phyloP scores from a whole-genome alignment of 1,140 invertebrate species.

The Pomacea maculata region DNA sequence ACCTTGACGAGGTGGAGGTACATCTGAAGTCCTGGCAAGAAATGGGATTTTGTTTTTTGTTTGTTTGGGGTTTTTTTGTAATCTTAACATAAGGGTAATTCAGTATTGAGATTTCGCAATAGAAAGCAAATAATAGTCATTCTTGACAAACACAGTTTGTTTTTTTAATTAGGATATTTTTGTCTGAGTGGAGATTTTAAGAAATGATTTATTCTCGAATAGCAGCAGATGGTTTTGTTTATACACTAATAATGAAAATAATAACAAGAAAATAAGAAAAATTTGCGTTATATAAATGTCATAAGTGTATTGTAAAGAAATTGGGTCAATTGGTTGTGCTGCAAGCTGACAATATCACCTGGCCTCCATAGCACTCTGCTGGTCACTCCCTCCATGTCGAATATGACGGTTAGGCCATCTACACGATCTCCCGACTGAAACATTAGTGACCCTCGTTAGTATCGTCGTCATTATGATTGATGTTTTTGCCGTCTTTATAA shows the following conservation, averaged over 20 bases:
- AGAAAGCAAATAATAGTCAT: background rate
- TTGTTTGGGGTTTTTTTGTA: no score
- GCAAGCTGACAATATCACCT: constrained; percentile 67
- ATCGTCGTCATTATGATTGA: no score
- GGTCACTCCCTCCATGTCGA: constrained; percentile 88
- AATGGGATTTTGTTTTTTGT: background rate
- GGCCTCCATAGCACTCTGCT: constrained; percentile 85
- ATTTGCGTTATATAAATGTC: background rate
- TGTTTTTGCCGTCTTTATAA: no score
- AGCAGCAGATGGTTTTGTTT: no score
- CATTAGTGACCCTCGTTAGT: background rate
- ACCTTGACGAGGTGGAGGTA: constrained; percentile 81
- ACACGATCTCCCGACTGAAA: constrained; percentile 36
- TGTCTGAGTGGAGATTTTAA: no score
- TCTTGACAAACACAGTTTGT: background rate
- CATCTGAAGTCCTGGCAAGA: constrained; percentile 75
- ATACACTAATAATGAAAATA: background rate
- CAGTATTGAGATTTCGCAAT: background rate
- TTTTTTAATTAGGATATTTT: no score
- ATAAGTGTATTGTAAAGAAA: background rate
- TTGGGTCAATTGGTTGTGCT: background rate
- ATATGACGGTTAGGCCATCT: constrained; percentile 76
- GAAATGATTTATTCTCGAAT: no score
- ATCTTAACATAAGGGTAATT: background rate
- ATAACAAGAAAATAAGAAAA: background rate